phyloP scores from a whole-genome alignment of 2,888 invertebrate species.

The Plagodis pulveraria region DNA sequence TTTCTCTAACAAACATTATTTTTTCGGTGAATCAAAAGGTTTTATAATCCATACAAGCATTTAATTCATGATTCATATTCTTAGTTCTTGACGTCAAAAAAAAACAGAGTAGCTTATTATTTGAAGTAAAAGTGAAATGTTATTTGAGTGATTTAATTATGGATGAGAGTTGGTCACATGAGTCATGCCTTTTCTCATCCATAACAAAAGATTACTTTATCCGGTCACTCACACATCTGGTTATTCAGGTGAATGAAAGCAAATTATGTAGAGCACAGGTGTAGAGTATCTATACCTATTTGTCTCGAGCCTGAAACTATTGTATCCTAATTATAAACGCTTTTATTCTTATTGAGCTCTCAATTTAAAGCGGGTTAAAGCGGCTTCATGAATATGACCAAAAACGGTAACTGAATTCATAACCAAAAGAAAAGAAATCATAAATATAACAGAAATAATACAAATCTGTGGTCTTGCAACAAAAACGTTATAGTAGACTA shows the following conservation, averaged over 20 bases:
- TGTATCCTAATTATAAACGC: conserved; percentile 25
- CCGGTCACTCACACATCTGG: conserved; percentile 18
- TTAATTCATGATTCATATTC: too few species aligned
- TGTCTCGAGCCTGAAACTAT: conserved; percentile 15
- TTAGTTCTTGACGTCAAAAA: too few species aligned
- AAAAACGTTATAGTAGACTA: too few species aligned
- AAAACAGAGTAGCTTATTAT: too few species aligned
- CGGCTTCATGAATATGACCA: background rate
- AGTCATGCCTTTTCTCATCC: conserved; percentile 19
- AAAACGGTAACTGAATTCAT: background rate
- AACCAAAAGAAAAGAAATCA: background rate
- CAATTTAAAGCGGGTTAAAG: conserved; percentile 8
- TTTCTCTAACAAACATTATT: background rate
- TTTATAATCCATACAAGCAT: background rate
- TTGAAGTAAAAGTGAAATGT: too few species aligned
- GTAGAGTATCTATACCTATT: conserved; percentile 2
- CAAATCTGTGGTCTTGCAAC: too few species aligned
- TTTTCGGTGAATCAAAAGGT: background rate
- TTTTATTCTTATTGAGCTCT: conserved; percentile 23
- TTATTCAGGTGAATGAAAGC: conserved; percentile 24
- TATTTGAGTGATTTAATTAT: background rate
- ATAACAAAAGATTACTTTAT: conserved; percentile 19
- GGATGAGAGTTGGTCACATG: conserved; percentile 21
- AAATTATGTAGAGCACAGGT: conserved; percentile 24
- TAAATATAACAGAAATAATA: too few species aligned